Evolutionary conservation across 1,140 invertebrate species (phyloP).

Genomic region (Panulirus ornatus): DNA sequence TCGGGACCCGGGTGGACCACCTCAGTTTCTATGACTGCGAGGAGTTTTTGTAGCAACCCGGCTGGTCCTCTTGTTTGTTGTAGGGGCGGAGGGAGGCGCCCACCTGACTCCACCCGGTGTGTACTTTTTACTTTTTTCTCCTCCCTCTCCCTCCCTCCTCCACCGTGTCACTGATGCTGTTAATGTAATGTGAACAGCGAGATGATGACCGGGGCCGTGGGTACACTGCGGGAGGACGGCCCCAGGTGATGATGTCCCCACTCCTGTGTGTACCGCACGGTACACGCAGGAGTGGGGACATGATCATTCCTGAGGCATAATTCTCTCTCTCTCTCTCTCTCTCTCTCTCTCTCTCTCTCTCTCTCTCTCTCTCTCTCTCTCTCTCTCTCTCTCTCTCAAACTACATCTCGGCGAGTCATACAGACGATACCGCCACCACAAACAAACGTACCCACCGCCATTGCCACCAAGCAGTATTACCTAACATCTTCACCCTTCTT

Average conservation of each 20-base stretch:
- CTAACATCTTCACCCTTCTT: no score
- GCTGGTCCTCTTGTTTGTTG: background rate
- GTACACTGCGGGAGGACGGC: no score
- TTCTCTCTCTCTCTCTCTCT: background rate
- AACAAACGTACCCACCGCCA: no score
- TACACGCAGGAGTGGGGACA: no score
- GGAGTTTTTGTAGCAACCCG: background rate
- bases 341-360: background rate
- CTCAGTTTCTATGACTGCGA: slow-evolving; percentile 40
- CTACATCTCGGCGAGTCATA: no score
- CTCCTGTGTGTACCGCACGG: no score
- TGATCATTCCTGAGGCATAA: background rate
- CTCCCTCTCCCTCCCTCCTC: background rate
- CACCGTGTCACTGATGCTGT: background rate
- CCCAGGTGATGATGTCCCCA: no score
- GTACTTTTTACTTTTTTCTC: slow-evolving; percentile 13
- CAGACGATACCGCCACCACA: no score
- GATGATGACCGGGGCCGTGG: background rate
- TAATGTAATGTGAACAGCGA: background rate
- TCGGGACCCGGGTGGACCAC: background rate
- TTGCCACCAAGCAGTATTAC: no score
- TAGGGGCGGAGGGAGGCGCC: background rate
- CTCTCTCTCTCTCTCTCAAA: background rate
- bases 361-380: slow-evolving; percentile 3
- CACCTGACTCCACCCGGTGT: background rate